Base-by-base conservation (phyloP, 1,140 invertebrate species). In the Saccostrea cuccullata region DNA sequence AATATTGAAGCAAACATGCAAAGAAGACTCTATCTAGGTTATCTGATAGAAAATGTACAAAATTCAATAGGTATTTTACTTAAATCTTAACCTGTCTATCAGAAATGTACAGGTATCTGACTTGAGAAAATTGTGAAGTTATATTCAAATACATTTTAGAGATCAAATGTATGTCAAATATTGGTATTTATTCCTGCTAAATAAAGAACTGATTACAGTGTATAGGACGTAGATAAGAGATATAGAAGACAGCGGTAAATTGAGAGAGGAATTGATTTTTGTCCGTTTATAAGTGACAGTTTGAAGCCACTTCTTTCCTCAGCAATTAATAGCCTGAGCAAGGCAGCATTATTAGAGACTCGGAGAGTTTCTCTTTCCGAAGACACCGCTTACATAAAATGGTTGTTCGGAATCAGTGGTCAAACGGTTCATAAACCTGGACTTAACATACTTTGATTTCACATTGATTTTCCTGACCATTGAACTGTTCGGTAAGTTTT, bases 241-340 rank as follows among this genome's bases (percentile, higher is more conserved):
- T 36, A 26, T 23, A 15, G 30, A 64, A 30, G 30, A 36, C 30
- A 77, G 13, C 70, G 11, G 26, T 77, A 26, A 77, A 77, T 30
- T 26, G 70, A 77, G 67, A 30, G 67, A 73, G 70, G 15, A 77
- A 77, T 77, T 77, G 70, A 77, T 77, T 77, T 77, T 77, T 77
- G 26, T 77, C 30, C 70, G 70, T 77, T 77, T 77, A 77, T 77
- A 77, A 77, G 70, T 30, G 70, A 77, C 23, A 30, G 70, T 26
- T 77, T 77, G 70, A 77, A 77, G 70, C 70, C 70, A 20, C 70
- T 30, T 73, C 67, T 73, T 77, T 77, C 70, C 70, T 36, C 26
- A 77, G 70, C 70, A 77, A 77, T 77, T 77, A 77, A 77, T 26
- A 77, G 70, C 30, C 70, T 77, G 70, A 77, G 70, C 70, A 77